Base-by-base conservation (phyloP, 1,140 invertebrate species). In the Mylabris phalerata region DNA sequence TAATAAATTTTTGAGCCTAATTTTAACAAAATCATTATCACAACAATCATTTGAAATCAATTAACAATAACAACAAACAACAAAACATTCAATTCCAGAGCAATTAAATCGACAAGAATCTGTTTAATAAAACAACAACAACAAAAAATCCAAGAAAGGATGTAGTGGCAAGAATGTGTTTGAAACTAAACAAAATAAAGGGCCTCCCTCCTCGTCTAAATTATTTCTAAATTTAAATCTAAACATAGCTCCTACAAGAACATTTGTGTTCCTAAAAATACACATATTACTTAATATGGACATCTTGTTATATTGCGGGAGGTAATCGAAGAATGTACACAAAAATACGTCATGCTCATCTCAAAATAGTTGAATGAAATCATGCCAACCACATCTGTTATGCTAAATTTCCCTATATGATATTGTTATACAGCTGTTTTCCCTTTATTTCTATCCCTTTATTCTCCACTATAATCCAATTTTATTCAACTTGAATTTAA, bases 321-420 rank as follows among this genome's bases (percentile, higher is more conserved):
- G 61, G 50, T 52, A 52, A 56, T 40, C 11, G 11, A 39, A 57
- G 54, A 62, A 43, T 57, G 47, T 55, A 50, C 46, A 50, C 26
- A 41, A 57, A 55, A 52, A 62, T 51, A 59, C 61, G 61, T 57
- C 61, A 63, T 47, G 11, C 57, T 25, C 32, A 59, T 59, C 55
- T 62, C 41, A 51, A 66, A 66, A 66, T 66, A 66, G 56, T 51
- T 38, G 25, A 45, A 43, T 26, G 55, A 44, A 60, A 19, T 41
- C 24, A 40, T 47, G 39, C 57, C 56, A 52, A 52, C 32, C 32
- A 7, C 32, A 32, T 32, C 32, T 32, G 32, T 32, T 32, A 5
- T 32, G 7, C 44, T 44, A 44, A 51, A 44, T 40, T 44, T 11
- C n/a, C n/a, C n/a, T 9, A 11, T 11, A 42, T 10, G 11, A 42